Evolutionary conservation across 2,113 vertebrate genomes (phyloP).

Genomic region (Xiphias gladius): DNA sequence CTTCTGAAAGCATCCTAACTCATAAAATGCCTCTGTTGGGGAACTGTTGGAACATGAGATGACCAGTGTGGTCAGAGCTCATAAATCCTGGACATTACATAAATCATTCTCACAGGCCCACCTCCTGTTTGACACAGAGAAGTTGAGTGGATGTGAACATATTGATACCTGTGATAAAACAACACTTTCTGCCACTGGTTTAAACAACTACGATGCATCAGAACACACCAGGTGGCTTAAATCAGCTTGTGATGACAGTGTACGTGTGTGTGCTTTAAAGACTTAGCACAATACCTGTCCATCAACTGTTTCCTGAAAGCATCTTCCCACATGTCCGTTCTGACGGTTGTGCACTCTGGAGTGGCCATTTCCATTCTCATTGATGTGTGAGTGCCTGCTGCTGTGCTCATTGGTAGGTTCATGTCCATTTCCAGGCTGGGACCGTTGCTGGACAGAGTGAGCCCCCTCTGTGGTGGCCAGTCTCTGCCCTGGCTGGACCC

Average conservation of each 20-base stretch:
- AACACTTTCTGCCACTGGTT: conserved; percentile 8
- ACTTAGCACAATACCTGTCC: conserved; percentile 87
- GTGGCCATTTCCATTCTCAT: conserved; percentile 44
- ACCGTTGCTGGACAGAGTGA: conserved; percentile 86
- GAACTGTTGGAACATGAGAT: conserved; percentile 56
- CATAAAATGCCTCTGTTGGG: conserved; percentile 36
- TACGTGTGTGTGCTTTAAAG: conserved; percentile 20
- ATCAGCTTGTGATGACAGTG: conserved; percentile 38
- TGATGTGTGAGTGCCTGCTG: conserved; percentile 68
- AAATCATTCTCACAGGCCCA: conserved; percentile 55
- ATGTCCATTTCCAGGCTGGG: conserved; percentile 76
- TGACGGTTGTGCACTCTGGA: conserved; percentile 65
- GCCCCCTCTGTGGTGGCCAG: conserved; percentile 79
- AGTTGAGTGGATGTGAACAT: conserved; percentile 20
- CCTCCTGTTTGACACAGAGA: conserved; percentile 42
- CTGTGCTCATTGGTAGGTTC: conserved; percentile 54
- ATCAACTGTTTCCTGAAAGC: conserved; percentile 90
- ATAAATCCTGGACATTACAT: conserved; percentile 59
- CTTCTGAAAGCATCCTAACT: conserved; percentile 40
- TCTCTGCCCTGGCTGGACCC: conserved; percentile 80
- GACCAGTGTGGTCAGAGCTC: conserved; percentile 41
- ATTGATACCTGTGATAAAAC: conserved; percentile 38
- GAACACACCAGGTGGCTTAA: conserved; percentile 2
- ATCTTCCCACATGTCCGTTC: conserved; percentile 87
- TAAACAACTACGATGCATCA: conserved; percentile 16